These are phyloP conservation scores for Cyrtonyx montezumae DNA, from an alignment of 2,113 vertebrate species.

Conservation along the genomic window DNA sequence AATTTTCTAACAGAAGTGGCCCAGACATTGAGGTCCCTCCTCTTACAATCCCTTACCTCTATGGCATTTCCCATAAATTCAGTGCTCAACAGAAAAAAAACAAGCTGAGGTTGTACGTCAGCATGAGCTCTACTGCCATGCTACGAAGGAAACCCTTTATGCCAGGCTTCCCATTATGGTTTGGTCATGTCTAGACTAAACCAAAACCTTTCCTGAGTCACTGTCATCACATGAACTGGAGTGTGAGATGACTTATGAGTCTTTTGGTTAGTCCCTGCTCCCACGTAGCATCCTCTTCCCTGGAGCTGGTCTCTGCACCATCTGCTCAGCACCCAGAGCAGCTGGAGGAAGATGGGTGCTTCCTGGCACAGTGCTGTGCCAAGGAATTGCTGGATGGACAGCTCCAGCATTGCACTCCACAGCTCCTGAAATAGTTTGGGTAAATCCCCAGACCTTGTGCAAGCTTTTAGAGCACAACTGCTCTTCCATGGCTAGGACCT, in stretches of 20 bases:
- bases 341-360: not conserved
- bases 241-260: not conserved
- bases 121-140: not conserved
- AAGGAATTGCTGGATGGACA: not conserved
- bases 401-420: not conserved
- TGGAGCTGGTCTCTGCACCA: not conserved
- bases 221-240: conserved; percentile 5
- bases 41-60: not conserved
- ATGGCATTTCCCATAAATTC: not conserved
- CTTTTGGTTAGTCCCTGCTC: not conserved
- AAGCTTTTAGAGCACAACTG: not conserved
- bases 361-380: not conserved
- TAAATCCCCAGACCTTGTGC: rapidly evolving
- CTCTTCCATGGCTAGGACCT: not conserved
- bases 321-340: not conserved
- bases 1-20: not conserved
- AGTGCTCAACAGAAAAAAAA: not conserved
- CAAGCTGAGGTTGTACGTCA: not conserved
- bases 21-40: not conserved
- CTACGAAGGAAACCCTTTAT: not conserved
- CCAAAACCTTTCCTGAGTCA: not conserved
- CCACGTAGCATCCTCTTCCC: not conserved
- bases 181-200: not conserved
- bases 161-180: not conserved
- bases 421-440: not conserved